Evolutionary conservation across 2,797 vertebrate genomes (phyloP).

Genomic region (Danio kyathit): DNA sequence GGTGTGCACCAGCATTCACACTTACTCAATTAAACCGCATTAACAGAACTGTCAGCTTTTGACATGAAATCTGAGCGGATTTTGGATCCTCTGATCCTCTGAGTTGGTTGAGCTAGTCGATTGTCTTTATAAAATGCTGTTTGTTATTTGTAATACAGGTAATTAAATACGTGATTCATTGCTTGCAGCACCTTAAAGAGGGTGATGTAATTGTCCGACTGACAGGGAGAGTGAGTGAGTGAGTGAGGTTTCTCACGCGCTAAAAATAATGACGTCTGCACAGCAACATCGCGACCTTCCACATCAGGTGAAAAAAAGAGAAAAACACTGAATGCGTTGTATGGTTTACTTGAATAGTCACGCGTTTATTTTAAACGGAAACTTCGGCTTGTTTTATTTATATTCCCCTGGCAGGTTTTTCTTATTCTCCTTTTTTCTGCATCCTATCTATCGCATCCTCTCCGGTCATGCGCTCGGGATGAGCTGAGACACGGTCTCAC

Average conservation of each 20-base stretch:
- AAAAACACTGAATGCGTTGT: background rate
- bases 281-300: constrained; percentile 63
- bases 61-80: background rate
- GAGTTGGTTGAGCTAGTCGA: too few relatives aligned
- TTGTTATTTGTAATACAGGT: background rate
- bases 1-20: too few relatives aligned
- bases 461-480: constrained; percentile 73
- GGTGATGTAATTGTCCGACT: constrained; percentile 59
- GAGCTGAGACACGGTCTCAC: constrained; percentile 78
- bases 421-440: constrained; percentile 11
- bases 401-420: constrained; percentile 34
- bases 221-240: constrained; percentile 38
- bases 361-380: constrained; percentile 1
- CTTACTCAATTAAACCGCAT: too few relatives aligned
- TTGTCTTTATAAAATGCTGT: background rate
- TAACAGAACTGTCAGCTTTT: too few relatives aligned
- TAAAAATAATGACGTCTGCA: constrained; percentile 72
- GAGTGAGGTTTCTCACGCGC: constrained; percentile 56
- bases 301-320: background rate
- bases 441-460: constrained; percentile 38
- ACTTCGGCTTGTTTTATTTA: background rate
- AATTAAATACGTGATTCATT: background rate
- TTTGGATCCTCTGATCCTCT: background rate
- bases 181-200: background rate
- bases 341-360: background rate